These are phyloP conservation scores for Orius insidiosus DNA, from an alignment of 1,140 invertebrate genomes.

Conservation along the genomic window DNA sequence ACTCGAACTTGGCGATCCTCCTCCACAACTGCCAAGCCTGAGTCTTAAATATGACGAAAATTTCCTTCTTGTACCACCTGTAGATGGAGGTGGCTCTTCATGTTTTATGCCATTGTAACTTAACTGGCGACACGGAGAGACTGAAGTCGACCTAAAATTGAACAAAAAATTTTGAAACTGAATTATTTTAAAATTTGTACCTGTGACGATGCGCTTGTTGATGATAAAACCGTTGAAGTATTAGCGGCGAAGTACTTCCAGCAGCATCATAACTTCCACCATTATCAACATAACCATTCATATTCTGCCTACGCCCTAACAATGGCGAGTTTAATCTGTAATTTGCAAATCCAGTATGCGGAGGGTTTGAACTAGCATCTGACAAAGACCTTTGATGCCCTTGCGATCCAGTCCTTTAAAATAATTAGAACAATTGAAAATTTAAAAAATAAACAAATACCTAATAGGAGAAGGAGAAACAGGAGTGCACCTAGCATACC, in stretches of 20 bases:
- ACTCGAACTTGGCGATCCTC: constrained; percentile 18
- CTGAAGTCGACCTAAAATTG: constrained; percentile 19
- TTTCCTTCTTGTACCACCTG: constrained; percentile 32
- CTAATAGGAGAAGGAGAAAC: no score
- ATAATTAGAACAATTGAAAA: no score
- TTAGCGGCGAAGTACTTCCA: constrained; percentile 44
- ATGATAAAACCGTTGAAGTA: constrained; percentile 41
- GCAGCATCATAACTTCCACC: no score
- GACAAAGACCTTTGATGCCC: no score
- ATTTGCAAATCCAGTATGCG: no score
- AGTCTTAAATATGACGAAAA: constrained; percentile 63
- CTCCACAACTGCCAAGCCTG: constrained; percentile 23
- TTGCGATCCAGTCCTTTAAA: no score
- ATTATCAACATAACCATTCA: neutral
- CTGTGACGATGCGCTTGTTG: constrained; percentile 34
- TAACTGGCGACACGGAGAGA: constrained; percentile 21
- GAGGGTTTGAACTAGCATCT: no score
- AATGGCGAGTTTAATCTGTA: constrained; percentile 4
- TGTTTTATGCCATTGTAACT: constrained; percentile 16
- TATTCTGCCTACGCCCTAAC: neutral
- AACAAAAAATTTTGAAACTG: no score
- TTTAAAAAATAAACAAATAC: no score
- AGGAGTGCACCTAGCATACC: no score
- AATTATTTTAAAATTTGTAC: no score
- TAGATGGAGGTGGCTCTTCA: constrained; percentile 21